These are phyloP conservation scores for Excalfactoria chinensis DNA, from an alignment of 2,113 vertebrate species.

Conservation along the genomic window DNA sequence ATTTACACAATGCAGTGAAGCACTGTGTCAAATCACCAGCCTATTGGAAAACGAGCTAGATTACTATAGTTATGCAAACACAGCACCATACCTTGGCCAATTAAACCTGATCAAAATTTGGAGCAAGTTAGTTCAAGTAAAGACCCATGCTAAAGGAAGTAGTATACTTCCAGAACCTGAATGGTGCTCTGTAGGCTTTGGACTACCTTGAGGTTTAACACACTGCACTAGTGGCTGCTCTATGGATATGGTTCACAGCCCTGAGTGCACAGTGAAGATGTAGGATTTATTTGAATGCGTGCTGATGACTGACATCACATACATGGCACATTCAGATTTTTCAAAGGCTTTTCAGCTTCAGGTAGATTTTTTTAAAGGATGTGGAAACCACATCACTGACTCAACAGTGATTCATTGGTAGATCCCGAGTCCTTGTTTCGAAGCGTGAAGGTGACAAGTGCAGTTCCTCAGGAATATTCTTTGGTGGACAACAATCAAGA, in stretches of 20 bases:
- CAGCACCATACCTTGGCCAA: background rate
- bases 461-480: background rate
- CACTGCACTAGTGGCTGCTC: background rate
- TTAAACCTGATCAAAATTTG: background rate
- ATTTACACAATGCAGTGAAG: background rate
- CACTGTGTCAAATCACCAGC: background rate
- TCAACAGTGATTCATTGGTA: background rate
- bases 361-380: background rate
- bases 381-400: background rate
- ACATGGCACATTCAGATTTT: background rate
- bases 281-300: background rate
- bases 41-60: background rate
- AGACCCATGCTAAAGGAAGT: background rate
- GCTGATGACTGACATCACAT: background rate
- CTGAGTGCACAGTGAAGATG: background rate
- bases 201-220: background rate
- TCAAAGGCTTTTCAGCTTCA: slow-evolving; percentile 13
- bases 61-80: background rate
- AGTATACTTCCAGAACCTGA: background rate
- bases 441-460: background rate
- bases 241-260: background rate
- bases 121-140: background rate
- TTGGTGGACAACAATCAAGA: background rate
- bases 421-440: background rate
- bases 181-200: background rate